A percentile compares a stretch with the other conserved stretches of the same genome.
phyloP scores from a whole-genome alignment of 2,113 vertebrate genomes.

The Lethenteron camtschaticum region DNA sequence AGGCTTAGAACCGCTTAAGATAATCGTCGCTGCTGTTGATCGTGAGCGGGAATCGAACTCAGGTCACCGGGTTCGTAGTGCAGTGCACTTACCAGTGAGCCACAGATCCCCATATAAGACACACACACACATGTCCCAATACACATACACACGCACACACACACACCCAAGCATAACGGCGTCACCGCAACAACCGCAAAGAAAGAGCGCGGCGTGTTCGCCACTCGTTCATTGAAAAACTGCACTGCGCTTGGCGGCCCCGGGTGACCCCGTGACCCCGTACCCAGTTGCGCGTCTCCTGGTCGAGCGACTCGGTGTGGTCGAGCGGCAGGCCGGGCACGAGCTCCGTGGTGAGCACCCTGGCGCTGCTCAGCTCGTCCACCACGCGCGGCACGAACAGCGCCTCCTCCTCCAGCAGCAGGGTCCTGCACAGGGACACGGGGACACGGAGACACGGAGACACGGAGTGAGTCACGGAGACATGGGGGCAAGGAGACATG shows the following conservation, averaged over 20 bases:
- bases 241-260: too few relatives aligned
- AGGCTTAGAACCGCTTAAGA: too few relatives aligned
- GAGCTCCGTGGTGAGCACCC: conserved; percentile 7
- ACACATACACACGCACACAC: background rate
- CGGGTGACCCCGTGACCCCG: too few relatives aligned
- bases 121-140: background rate
- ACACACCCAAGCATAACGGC: background rate
- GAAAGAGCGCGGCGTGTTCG: background rate
- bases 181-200: background rate
- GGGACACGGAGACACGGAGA: background rate
- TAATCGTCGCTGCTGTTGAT: too few relatives aligned
- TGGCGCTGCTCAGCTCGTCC: conserved; percentile 1
- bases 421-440: background rate
- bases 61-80: too few relatives aligned
- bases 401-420: conserved; percentile 3
- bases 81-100: too few relatives aligned
- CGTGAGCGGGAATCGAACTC: too few relatives aligned
- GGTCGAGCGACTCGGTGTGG: background rate
- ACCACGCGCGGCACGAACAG: conserved; percentile 6
- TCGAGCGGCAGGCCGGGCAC: conserved; percentile 8
- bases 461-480: too few relatives aligned
- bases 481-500: too few relatives aligned
- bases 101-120: too few relatives aligned
- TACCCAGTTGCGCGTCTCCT: conserved; percentile 5
- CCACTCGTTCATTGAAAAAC: too few relatives aligned